Conservation (phyloP, 2,797 vertebrate genomes). For the Emys orbicularis region DNA sequence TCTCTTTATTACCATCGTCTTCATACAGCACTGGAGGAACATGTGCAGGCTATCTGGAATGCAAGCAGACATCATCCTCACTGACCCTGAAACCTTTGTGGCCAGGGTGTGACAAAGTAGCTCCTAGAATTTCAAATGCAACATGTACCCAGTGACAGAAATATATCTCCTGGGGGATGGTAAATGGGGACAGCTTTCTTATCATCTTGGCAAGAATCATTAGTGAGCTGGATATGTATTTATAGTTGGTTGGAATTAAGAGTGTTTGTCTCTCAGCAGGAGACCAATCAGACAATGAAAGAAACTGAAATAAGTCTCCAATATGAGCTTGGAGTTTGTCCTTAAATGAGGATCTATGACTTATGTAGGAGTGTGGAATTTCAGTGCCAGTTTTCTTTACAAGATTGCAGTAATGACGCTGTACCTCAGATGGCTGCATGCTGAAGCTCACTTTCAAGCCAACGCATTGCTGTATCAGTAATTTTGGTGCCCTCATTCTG, state of each 20-base stretch:
- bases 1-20: background rate
- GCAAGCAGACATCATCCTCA: background rate
- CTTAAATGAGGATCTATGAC: background rate
- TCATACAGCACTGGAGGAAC: background rate
- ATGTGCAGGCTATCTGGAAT: background rate
- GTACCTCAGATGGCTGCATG: background rate
- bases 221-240: background rate
- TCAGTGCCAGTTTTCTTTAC: background rate
- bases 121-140: background rate
- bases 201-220: background rate
- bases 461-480: background rate
- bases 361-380: background rate
- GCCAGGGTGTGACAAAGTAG: background rate
- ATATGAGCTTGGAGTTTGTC: background rate
- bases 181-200: background rate
- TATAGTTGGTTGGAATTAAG: background rate
- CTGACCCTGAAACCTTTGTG: background rate
- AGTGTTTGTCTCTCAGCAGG: background rate
- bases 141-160: background rate
- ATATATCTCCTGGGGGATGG: background rate
- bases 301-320: background rate
- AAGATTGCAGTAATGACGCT: background rate
- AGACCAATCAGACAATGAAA: background rate
- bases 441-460: background rate
- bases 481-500: background rate